Percentiles rank a stretch among this genome's conserved stretches.
Evolutionary conservation across 2,797 vertebrate genomes (phyloP).

Genomic region (Poecilia wingei): DNA sequence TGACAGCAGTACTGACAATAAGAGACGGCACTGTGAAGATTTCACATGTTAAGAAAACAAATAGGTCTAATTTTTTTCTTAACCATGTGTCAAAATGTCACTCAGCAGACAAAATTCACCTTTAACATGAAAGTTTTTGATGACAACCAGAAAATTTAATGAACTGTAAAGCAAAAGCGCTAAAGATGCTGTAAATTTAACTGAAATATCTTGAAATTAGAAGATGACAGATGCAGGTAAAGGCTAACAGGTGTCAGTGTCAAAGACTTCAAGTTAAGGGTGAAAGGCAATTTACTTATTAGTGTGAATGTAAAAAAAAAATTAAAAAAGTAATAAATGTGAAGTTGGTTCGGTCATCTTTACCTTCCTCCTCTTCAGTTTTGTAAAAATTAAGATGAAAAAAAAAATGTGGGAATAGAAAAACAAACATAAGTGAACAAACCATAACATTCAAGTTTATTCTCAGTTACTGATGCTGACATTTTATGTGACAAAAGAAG

Average conservation of each 20-base stretch:
- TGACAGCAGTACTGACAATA: conserved; percentile 35
- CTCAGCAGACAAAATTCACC: conserved; percentile 55
- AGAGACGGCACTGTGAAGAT: conserved; percentile 47
- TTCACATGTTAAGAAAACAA: conserved; percentile 68
- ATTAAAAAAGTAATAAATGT: conserved; percentile 15
- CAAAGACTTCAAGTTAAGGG: conserved; percentile 69
- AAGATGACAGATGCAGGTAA: not conserved
- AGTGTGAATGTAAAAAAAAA: conserved; percentile 51
- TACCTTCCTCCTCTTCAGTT: conserved; percentile 93
- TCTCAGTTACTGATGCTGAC: not conserved
- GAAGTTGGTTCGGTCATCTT: conserved; percentile 63
- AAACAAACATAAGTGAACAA: conserved; percentile 11
- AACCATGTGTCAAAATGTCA: conserved; percentile 57
- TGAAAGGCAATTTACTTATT: conserved; percentile 58
- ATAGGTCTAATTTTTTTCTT: conserved; percentile 53
- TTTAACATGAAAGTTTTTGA: conserved; percentile 68
- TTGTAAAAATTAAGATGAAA: conserved; percentile 50
- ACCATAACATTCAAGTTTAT: not conserved
- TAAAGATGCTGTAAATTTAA: not conserved
- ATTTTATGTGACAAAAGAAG: not conserved
- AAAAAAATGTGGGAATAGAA: conserved; percentile 40
- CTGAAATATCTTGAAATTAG: not conserved
- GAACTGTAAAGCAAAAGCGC: not conserved
- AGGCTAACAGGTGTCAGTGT: conserved; percentile 34
- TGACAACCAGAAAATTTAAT: conserved; percentile 40